These are phyloP conservation scores for Scolanthus callimorphus DNA, from an alignment of 92 coral and sea anemone species.

Conservation along the genomic window DNA sequence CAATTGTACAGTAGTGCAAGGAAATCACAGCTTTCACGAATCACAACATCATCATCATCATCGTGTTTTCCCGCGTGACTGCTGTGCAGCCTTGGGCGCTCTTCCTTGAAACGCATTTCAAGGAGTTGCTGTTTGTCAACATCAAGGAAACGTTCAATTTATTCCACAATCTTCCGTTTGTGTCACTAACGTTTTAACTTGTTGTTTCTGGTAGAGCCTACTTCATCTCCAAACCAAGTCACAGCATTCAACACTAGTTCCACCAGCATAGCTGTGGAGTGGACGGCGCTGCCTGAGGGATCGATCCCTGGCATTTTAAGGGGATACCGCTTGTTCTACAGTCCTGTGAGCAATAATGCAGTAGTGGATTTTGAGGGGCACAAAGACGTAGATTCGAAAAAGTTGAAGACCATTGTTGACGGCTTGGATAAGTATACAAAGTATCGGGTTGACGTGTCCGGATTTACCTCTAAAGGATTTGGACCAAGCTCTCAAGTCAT, in stretches of 20 bases:
- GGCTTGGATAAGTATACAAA: slow-evolving; percentile 35
- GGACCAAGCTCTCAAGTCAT: slow-evolving; percentile 41
- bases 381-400: slow-evolving; percentile 19
- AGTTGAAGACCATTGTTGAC: slow-evolving; percentile 13
- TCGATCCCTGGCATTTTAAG: slow-evolving; percentile 26
- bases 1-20: no score
- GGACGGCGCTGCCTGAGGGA: slow-evolving; percentile 43
- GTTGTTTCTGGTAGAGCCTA: slow-evolving; percentile 16
- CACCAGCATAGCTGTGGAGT: slow-evolving; percentile 25
- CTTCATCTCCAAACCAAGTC: slow-evolving; percentile 20
- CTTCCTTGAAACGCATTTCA: no score
- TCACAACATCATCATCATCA: no score
- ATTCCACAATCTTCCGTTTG: no score
- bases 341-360: not conserved
- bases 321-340: slow-evolving; percentile 41
- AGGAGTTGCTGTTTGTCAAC: no score
- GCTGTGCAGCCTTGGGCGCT: no score
- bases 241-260: slow-evolving; percentile 30
- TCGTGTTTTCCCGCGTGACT: no score
- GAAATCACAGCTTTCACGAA: no score
- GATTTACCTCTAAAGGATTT: slow-evolving; percentile 45
- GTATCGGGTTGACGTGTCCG: slow-evolving; percentile 44
- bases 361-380: not conserved
- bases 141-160: no score
- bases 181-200: no score